These are phyloP conservation scores for Oreochromis tanganicae DNA, from an alignment of 2,113 vertebrate genomes.

Conservation along the genomic window DNA sequence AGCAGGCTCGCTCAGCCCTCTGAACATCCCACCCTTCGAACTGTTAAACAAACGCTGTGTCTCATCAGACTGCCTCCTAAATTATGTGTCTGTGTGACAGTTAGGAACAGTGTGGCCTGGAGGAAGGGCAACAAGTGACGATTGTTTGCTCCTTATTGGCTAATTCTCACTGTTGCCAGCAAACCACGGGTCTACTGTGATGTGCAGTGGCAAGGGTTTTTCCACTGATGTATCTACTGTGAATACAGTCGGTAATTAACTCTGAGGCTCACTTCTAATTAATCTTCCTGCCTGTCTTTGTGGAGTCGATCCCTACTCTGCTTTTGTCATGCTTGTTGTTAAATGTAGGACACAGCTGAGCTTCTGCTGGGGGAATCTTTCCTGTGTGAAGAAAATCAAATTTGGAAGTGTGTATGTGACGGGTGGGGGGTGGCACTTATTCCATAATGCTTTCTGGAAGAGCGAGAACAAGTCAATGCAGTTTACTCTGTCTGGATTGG, in stretches of 20 bases:
- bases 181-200: conserved; percentile 12
- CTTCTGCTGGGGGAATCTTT: background rate
- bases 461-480: conserved; percentile 13
- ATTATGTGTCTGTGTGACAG: conserved; percentile 17
- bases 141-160: conserved; percentile 25
- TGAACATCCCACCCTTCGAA: conserved; percentile 8
- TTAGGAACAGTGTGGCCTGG: background rate
- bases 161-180: conserved; percentile 19
- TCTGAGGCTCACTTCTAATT: conserved; percentile 59
- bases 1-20: background rate
- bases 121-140: background rate
- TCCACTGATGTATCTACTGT: conserved; percentile 43
- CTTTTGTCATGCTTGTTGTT: conserved; percentile 10
- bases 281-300: conserved; percentile 50
- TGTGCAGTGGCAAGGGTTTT: conserved; percentile 32
- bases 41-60: conserved; percentile 14
- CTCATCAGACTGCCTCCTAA: background rate
- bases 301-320: conserved; percentile 23
- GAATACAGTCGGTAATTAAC: conserved; percentile 66
- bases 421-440: background rate
- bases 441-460: background rate
- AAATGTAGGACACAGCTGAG: conserved; percentile 16
- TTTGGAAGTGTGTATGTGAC: background rate
- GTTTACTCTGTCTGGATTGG: conserved; percentile 12
- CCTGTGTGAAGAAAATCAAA: background rate